A percentile compares a stretch with the other conserved stretches of the same genome.
phyloP scores from a whole-genome alignment of 2,797 vertebrate genomes.

The Paguma larvata region DNA sequence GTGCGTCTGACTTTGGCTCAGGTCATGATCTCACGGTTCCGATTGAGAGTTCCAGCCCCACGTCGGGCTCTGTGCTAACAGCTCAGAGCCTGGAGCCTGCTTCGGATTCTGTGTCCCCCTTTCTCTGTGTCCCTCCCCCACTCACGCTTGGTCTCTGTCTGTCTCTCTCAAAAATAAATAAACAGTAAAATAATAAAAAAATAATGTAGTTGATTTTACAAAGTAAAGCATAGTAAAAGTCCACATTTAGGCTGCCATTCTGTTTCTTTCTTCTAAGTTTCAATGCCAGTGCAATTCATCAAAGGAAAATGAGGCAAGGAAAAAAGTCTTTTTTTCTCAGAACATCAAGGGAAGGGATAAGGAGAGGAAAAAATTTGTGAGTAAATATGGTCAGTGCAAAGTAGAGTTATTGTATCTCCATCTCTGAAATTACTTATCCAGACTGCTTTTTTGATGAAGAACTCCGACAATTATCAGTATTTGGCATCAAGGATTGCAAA shows the following conservation, averaged over 20 bases:
- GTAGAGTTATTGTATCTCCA: background rate
- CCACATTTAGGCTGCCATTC: background rate
- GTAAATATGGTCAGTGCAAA: background rate
- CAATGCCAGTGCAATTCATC: background rate
- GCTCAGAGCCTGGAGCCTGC: too few species aligned
- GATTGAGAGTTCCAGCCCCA: too few species aligned
- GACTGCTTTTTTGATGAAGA: constrained; percentile 26
- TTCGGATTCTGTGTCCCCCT: too few species aligned
- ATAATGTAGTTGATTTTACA: background rate
- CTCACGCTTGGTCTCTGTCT: too few species aligned
- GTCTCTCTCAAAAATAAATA: too few species aligned
- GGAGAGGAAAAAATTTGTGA: background rate
- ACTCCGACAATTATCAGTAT: constrained; percentile 63
- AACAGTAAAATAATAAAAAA: background rate
- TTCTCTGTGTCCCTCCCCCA: too few species aligned
- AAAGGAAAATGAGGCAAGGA: constrained; percentile 11
- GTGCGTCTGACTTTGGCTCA: too few species aligned
- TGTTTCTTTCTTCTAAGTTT: background rate
- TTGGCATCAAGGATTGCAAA: constrained; percentile 69
- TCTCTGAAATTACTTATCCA: background rate
- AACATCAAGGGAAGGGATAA: background rate
- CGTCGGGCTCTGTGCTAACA: too few species aligned
- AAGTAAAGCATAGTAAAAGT: background rate
- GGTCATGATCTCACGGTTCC: too few species aligned
- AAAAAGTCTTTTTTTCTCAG: background rate